phyloP scores from a whole-genome alignment of 2,113 vertebrate genomes.

The Corythaeola cristata region DNA sequence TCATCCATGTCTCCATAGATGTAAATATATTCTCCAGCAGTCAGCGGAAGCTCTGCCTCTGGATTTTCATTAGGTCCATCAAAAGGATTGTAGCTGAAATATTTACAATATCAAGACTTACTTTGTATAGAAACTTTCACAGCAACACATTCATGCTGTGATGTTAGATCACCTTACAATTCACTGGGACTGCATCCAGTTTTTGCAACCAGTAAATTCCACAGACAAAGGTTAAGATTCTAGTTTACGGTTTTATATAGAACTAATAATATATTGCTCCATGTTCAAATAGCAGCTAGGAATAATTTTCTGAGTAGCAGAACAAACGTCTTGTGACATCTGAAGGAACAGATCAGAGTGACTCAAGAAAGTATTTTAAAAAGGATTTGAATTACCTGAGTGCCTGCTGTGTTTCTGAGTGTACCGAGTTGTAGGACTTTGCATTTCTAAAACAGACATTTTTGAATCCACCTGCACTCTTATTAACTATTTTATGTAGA shows the following conservation, averaged over 20 bases:
- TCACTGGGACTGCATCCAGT: neutral
- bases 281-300: neutral
- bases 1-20: constrained; percentile 97
- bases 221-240: neutral
- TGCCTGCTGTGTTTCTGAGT: neutral
- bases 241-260: neutral
- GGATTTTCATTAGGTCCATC: constrained; percentile 98
- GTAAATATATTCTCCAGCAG: constrained; percentile 97
- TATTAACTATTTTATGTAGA: neutral
- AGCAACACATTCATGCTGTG: neutral
- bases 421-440: neutral
- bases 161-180: neutral
- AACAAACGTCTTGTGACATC: neutral
- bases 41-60: constrained; percentile 94
- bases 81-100: constrained; percentile 93
- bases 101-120: neutral
- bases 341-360: neutral
- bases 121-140: neutral
- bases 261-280: neutral
- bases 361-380: neutral
- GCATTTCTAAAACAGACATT: neutral
- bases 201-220: neutral
- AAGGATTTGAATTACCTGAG: neutral
- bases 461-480: neutral
- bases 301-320: neutral